These are phyloP conservation scores for Forbesichthys agassizii DNA, from an alignment of 2,113 vertebrate species.

Conservation along the genomic window DNA sequence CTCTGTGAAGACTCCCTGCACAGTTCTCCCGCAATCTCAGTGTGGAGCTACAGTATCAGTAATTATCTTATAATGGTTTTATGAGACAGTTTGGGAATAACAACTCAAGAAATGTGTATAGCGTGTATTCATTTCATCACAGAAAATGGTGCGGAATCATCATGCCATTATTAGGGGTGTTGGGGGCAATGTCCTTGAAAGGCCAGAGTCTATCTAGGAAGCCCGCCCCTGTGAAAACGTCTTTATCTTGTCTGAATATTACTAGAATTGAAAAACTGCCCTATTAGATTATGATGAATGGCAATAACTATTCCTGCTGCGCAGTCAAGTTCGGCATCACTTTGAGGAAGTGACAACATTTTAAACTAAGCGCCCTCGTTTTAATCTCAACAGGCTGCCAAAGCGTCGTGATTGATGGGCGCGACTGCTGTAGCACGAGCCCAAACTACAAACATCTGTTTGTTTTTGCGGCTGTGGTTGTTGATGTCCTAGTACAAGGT, in stretches of 20 bases:
- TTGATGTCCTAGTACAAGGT: slow-evolving; percentile 52
- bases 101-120: too few species aligned
- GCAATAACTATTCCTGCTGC: too few species aligned
- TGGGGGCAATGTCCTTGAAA: too few species aligned
- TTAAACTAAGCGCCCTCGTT: not conserved
- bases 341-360: not conserved
- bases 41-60: not conserved
- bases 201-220: too few species aligned
- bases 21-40: slow-evolving; percentile 7
- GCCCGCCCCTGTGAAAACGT: too few species aligned
- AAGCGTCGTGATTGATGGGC: not conserved
- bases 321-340: not conserved
- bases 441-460: slow-evolving; percentile 42
- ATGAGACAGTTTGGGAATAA: too few species aligned
- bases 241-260: too few species aligned
- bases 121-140: too few species aligned
- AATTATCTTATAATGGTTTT: not conserved
- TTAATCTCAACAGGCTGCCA: too few species aligned
- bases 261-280: too few species aligned
- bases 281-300: not conserved
- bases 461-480: slow-evolving; percentile 45
- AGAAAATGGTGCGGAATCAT: too few species aligned
- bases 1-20: slow-evolving; percentile 17
- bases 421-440: not conserved
- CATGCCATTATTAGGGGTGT: too few species aligned